A percentile compares a stretch with the other conserved stretches of the same genome.
phyloP scores from a whole-genome alignment of 2,888 invertebrate genomes.

The Harpalus rubripes region DNA sequence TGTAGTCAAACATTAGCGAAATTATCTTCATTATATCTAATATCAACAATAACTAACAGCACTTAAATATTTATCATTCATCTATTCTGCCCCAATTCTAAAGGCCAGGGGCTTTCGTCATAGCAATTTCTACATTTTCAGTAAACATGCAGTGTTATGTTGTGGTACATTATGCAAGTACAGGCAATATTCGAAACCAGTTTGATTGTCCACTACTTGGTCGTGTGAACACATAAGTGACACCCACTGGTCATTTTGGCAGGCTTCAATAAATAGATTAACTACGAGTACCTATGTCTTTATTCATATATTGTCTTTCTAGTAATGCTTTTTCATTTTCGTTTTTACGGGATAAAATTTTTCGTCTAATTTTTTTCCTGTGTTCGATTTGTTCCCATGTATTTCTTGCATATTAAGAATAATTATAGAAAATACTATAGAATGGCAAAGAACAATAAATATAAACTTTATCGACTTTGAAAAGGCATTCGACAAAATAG shows the following conservation, averaged over 20 bases:
- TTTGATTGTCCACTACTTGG: constrained; percentile 7
- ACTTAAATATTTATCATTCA: constrained; percentile 31
- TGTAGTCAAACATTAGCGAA: background rate
- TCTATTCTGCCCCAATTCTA: constrained; percentile 12
- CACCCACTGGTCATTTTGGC: constrained; percentile 19
- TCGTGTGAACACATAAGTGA: background rate
- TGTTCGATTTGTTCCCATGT: too few species aligned
- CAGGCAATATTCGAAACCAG: constrained; percentile 31
- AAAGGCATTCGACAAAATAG: too few species aligned
- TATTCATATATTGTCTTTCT: too few species aligned
- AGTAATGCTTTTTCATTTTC: too few species aligned
- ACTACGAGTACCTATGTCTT: too few species aligned
- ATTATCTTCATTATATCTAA: constrained; percentile 20
- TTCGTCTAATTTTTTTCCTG: too few species aligned
- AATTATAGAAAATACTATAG: too few species aligned
- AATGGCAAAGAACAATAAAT: too few species aligned
- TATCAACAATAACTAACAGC: constrained; percentile 21
- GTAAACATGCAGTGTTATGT: constrained; percentile 5
- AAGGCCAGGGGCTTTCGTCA: constrained; percentile 30
- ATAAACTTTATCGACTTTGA: too few species aligned
- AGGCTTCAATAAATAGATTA: background rate
- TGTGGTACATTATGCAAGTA: constrained; percentile 13
- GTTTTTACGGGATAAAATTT: too few species aligned
- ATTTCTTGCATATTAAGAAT: too few species aligned
- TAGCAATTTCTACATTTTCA: constrained; percentile 33